Evolutionary conservation across 2,113 vertebrate species (phyloP).

Genomic region (Gambusia affinis): DNA sequence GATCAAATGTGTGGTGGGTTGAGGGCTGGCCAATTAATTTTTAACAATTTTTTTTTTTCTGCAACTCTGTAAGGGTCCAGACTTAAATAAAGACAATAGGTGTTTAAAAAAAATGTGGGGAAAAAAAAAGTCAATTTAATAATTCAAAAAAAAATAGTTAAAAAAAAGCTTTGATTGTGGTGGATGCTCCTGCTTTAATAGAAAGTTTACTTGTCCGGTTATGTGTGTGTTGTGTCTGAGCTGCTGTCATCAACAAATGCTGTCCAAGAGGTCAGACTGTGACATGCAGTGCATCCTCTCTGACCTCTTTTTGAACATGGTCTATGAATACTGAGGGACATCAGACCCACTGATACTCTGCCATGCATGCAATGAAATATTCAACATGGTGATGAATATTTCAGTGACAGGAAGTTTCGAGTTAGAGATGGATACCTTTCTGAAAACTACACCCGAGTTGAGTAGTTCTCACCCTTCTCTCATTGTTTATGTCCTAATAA

Average conservation of each 20-base stretch:
- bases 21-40: conserved; percentile 12
- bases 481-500: not conserved
- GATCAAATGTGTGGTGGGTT: conserved; percentile 18
- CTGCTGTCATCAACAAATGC: conserved; percentile 13
- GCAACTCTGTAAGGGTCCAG: not conserved
- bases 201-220: conserved; percentile 16
- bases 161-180: no score
- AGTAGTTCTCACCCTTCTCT: not conserved
- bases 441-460: conserved; percentile 16
- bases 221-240: conserved; percentile 18
- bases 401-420: conserved; percentile 65
- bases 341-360: conserved; percentile 42
- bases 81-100: no score
- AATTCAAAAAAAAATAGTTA: no score
- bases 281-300: conserved; percentile 1
- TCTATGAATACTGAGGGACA: conserved; percentile 36
- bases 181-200: not conserved
- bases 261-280: conserved; percentile 33
- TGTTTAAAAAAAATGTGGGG: no score
- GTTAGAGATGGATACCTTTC: conserved; percentile 53
- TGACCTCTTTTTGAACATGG: conserved; percentile 34
- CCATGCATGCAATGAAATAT: conserved; percentile 72
- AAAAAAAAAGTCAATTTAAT: no score
- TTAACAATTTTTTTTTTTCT: conserved; percentile 1
- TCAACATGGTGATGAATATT: conserved; percentile 75